Conservation (phyloP, 2,113 vertebrate genomes). For the Actenoides hombroni region DNA sequence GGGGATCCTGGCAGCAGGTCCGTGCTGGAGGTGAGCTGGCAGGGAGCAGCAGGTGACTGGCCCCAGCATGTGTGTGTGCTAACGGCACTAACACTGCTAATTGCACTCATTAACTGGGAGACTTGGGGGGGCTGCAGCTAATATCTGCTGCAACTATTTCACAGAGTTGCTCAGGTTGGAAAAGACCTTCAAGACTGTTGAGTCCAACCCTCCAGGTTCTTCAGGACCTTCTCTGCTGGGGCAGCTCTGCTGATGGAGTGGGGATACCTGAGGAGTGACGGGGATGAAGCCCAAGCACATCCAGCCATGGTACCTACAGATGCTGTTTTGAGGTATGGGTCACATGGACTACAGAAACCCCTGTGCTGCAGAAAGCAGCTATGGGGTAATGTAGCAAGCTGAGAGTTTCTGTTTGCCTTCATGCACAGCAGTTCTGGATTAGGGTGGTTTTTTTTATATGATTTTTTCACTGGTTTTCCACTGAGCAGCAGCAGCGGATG, state of each 20-base stretch:
- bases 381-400: neutral
- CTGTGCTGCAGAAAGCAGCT: neutral
- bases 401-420: neutral
- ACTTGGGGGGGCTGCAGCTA: neutral
- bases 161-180: no score
- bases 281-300: neutral
- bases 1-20: neutral
- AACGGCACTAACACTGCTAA: neutral
- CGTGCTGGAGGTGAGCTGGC: neutral
- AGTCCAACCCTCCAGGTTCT: neutral
- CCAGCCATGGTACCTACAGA: rapidly evolving
- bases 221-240: neutral
- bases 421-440: neutral
- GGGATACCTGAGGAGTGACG: neutral
- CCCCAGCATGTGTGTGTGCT: rapidly evolving
- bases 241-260: neutral
- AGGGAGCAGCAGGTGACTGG: neutral
- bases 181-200: no score
- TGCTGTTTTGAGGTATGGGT: neutral
- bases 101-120: neutral
- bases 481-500: neutral
- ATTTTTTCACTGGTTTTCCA: neutral
- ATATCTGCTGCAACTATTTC: neutral
- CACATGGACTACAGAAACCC: neutral
- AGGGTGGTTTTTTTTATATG: neutral